A percentile compares a stretch with the other conserved stretches of the same genome.
These are phyloP conservation scores for Lutjanus campechanus DNA, from an alignment of 2,797 vertebrate genomes.

Conservation along the genomic window DNA sequence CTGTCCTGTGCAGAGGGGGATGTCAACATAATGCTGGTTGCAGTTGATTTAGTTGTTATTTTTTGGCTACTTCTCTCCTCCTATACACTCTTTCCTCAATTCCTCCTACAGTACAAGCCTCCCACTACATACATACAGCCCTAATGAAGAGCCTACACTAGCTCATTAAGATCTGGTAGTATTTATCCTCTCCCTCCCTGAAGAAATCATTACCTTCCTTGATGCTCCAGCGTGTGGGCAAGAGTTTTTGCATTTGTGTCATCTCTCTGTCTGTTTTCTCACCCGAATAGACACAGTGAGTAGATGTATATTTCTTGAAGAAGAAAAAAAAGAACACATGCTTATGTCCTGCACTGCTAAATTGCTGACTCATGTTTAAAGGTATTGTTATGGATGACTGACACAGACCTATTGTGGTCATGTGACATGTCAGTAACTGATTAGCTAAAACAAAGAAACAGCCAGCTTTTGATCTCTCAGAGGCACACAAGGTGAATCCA, in stretches of 20 bases:
- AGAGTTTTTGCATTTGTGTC: slow-evolving; percentile 23
- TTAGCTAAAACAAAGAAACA: slow-evolving; percentile 23
- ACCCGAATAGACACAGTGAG: not conserved
- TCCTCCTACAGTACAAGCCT: slow-evolving; percentile 10
- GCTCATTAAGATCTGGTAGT: slow-evolving; percentile 51
- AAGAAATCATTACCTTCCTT: slow-evolving; percentile 53
- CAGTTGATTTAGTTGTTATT: slow-evolving; percentile 17
- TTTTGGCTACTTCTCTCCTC: slow-evolving; percentile 15
- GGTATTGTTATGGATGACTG: not conserved
- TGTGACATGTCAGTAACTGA: slow-evolving; percentile 32
- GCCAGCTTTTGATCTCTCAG: slow-evolving; percentile 40
- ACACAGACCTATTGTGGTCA: not conserved
- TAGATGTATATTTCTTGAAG: not conserved
- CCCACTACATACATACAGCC: slow-evolving; percentile 18
- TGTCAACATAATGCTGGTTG: slow-evolving; percentile 1
- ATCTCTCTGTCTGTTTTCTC: not conserved
- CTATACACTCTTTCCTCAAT: not conserved
- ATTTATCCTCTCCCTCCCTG: slow-evolving; percentile 40
- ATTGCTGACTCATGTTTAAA: slow-evolving; percentile 24
- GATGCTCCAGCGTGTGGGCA: slow-evolving; percentile 16
- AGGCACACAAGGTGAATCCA: slow-evolving; percentile 14
- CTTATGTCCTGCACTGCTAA: not conserved
- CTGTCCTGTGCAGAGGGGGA: not conserved
- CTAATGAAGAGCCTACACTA: slow-evolving; percentile 48
- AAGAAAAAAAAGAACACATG: not conserved